Evolutionary conservation across 2,888 invertebrate genomes (phyloP), one percentile per base, ranked within the genome.

Genomic region (Mimachlamys varia): DNA sequence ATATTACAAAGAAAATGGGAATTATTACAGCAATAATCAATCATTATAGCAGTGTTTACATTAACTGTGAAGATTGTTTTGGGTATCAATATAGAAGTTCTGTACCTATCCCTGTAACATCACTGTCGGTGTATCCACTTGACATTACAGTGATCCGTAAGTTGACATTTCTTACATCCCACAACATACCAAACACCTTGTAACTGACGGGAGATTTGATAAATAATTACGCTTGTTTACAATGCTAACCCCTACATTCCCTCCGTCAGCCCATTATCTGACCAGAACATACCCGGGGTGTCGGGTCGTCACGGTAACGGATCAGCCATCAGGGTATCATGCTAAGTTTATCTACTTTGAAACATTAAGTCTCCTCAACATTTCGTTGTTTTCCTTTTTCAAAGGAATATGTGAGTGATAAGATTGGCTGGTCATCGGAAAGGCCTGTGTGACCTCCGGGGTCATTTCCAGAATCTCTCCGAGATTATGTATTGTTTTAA

Each of bases 121-220:
- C 12, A 13, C 76, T 27, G 76, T 33, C 76, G 0, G 1, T 4
- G 76, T 76, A 33, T 76, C 76, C 13, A 33, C 76, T 76, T 33
- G 33, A 76, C 76, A 33, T 58, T 58, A 33, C 1, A 33, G 33
- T 76, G 22, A 76, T 76, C 76, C 33, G 19, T 27, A 76, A 76
- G 76, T 76, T 76, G 76, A 76, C 76, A 76, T 76, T 76, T 76
- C 76, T 76, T 12, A 76, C 76, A 76, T 76, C 76, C 76, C 76
- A 76, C 76, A 76, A 76, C 76, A 76, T 76, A 76, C 76, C 76
- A 76, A 27, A 76, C 76, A 76, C 76, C 76, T 76, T 76, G 76
- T 76, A 76, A 76, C 76, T 76, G 76, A 76, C 76, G 15, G 76
- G 27, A 27, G 76, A 27, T 33, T 76, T 76, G 76, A 76, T 33